These are phyloP conservation scores for Neogale vison DNA, from an alignment of 2,113 vertebrate genomes.

Conservation along the genomic window DNA sequence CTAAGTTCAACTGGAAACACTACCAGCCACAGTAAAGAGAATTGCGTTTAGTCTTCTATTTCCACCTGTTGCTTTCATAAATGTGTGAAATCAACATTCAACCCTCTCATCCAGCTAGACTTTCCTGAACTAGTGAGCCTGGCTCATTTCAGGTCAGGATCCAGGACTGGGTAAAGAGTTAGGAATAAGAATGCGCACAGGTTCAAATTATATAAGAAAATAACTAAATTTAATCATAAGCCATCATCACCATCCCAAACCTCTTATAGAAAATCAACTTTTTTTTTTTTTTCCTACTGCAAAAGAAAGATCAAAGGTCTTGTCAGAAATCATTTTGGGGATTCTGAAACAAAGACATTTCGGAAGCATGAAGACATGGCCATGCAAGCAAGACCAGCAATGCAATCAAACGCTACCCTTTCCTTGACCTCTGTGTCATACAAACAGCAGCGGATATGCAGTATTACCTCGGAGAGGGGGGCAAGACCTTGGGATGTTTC, in stretches of 20 bases:
- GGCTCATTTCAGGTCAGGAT: not conserved
- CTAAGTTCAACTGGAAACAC: not conserved
- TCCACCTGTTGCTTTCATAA: not conserved
- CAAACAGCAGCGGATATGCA: not conserved
- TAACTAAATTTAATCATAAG: not conserved
- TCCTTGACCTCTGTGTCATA: not conserved
- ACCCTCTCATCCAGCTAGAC: not conserved
- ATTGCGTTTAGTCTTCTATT: not conserved
- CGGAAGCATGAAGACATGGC: not conserved
- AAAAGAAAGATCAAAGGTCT: slow-evolving; percentile 10
- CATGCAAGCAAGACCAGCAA: not conserved
- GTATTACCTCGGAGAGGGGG: not conserved
- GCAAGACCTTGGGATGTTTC: not conserved
- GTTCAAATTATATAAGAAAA: not conserved
- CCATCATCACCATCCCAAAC: not conserved
- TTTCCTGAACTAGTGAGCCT: not conserved
- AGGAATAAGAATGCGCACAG: not conserved
- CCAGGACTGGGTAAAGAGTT: not conserved
- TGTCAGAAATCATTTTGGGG: slow-evolving; percentile 12
- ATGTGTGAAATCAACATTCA: not conserved
- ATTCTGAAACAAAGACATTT: not conserved
- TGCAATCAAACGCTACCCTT: not conserved
- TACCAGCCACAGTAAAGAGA: not conserved
- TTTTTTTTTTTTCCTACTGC: not conserved
- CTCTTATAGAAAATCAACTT: not conserved